Base-by-base conservation (phyloP, 30 jellyfish, hydroid and myxozoan species). In the Catostylus mosaicus region DNA sequence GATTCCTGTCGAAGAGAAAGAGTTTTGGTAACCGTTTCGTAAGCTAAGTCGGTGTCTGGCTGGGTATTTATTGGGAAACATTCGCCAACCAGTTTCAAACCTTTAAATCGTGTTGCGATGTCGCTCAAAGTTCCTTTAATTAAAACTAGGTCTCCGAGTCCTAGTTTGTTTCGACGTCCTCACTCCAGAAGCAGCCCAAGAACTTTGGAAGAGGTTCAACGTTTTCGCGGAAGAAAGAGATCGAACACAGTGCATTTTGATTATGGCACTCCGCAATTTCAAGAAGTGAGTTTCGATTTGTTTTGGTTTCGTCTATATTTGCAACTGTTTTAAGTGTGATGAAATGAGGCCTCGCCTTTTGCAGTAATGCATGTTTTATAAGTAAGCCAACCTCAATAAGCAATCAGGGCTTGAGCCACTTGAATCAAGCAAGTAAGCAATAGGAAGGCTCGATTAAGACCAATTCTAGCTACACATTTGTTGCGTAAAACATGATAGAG, bases 241-340 rank as follows among this genome's bases (percentile, higher is more conserved):
- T 67, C 91, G 29, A 81, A 81, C 67, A 81, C 91, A 0, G 91
- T 81, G 36, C 84, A 81, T 67, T 81, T 81, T 67, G 91, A 56
- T 18, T 75, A 75, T 35, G 74, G 62, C 23, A 75, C 75, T 30
- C 86, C 73, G 18, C 86, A 75, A 19, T 75, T 19, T 59, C 64
- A 75, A 51, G 86, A 75, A 52, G 86, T 75, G 22, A 75, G 86
- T 27, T 26, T 73, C 1, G 8, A 10, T 37, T 37, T 40, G 40
- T 33, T 16, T n/a, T n/a, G n/a, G n/a, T n/a, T n/a, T n/a, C n/a
- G n/a, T n/a, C n/a, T n/a, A n/a, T 43, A 43, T 8, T 43, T 43
- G 56, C 56, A 43, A 43, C 56, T 43, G 56, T 43, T 8, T 16
- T 6, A 6, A 43, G 8, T 43, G 8, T 43, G 56, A 43, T 6